These are phyloP conservation scores for Felis chaus DNA, from an alignment of 2,113 vertebrate genomes.

Conservation along the genomic window DNA sequence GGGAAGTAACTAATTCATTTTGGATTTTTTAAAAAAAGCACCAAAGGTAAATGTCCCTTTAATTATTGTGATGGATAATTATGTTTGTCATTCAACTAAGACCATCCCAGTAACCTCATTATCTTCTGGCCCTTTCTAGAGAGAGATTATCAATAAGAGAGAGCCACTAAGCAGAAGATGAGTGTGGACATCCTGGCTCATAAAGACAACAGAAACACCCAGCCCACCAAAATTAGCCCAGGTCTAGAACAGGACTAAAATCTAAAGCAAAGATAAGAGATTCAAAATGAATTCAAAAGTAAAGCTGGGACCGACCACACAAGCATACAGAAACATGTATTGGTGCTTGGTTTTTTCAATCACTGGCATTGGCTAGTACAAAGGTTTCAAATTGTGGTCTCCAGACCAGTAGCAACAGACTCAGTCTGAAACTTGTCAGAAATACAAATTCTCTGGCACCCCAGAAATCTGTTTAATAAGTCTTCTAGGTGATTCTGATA, in stretches of 20 bases:
- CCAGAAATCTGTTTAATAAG: background rate
- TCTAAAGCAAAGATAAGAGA: slow-evolving; percentile 2
- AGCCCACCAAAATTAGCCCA: background rate
- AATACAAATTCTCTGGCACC: background rate
- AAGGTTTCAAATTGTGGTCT: background rate
- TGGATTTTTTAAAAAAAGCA: background rate
- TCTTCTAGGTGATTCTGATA: background rate
- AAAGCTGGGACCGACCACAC: background rate
- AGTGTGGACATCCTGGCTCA: background rate
- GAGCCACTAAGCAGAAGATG: background rate
- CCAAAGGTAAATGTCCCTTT: background rate
- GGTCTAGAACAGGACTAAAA: background rate
- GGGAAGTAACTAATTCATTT: slow-evolving; percentile 8
- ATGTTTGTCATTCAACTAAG: background rate
- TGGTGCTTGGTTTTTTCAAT: background rate
- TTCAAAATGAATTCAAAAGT: background rate
- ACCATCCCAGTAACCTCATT: background rate
- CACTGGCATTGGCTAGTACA: background rate
- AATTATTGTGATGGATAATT: background rate
- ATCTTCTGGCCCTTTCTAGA: background rate
- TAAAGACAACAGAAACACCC: background rate
- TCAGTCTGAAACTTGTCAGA: background rate
- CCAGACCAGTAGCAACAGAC: background rate
- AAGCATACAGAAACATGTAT: background rate
- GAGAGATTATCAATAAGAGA: background rate